These are phyloP conservation scores for Ceratosolen fusciceps DNA, from an alignment of 1,140 invertebrate genomes.

Conservation along the genomic window DNA sequence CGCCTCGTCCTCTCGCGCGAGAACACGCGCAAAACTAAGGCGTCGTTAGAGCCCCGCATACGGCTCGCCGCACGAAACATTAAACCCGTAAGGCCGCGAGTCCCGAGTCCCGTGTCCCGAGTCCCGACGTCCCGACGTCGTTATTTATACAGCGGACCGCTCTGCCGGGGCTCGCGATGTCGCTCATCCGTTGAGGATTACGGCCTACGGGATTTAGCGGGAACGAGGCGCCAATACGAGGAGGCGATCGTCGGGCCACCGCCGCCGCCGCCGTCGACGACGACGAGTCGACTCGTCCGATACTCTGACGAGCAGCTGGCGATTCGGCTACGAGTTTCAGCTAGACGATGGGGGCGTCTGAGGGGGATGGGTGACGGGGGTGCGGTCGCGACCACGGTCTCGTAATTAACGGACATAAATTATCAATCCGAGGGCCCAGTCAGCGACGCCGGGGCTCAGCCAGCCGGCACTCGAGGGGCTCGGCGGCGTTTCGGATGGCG, in stretches of 20 bases:
- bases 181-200: no score
- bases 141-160: no score
- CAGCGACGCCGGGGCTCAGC: slow-evolving; percentile 61
- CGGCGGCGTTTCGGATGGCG: background rate
- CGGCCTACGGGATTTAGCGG: no score
- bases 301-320: background rate
- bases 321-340: no score
- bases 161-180: no score
- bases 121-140: background rate
- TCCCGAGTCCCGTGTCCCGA: no score
- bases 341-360: no score
- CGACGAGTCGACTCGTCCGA: background rate
- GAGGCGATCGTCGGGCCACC: no score
- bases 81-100: no score
- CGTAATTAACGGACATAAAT: slow-evolving; percentile 72
- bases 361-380: no score
- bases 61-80: background rate
- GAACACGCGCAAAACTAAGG: slow-evolving; percentile 18
- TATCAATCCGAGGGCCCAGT: slow-evolving; percentile 70
- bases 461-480: slow-evolving; percentile 11
- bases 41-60: background rate
- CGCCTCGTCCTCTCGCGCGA: slow-evolving; percentile 39
- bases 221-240: no score
- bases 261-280: no score
- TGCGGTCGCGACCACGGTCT: slow-evolving; percentile 61